These are phyloP conservation scores for Lethenteron reissneri DNA, from an alignment of 2,113 vertebrate genomes.

Conservation along the genomic window DNA sequence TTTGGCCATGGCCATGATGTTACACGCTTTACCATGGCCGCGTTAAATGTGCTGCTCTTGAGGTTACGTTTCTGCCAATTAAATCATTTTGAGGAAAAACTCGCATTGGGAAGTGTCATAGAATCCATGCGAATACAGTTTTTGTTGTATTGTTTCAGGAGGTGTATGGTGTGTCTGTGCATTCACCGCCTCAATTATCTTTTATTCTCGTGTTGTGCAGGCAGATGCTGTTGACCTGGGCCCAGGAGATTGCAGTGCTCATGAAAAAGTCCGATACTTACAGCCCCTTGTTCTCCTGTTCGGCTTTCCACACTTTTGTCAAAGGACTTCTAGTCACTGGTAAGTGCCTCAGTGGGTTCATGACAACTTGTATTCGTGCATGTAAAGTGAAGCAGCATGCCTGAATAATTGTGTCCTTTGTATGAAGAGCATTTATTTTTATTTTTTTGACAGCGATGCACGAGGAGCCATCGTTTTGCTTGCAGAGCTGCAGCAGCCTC, in stretches of 20 bases:
- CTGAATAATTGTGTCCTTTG: neutral
- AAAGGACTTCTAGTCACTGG: slow-evolving; percentile 76
- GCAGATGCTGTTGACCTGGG: slow-evolving; percentile 75
- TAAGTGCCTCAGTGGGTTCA: slow-evolving; percentile 20
- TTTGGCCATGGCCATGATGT: too few species aligned
- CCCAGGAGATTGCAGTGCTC: slow-evolving; percentile 63
- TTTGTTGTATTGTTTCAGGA: too few species aligned
- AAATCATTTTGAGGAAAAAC: too few species aligned
- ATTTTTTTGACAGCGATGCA: slow-evolving; percentile 14
- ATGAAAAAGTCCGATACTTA: slow-evolving; percentile 97
- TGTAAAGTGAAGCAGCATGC: neutral
- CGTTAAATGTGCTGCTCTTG: too few species aligned
- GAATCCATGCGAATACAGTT: neutral
- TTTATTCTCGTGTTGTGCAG: slow-evolving; percentile 21
- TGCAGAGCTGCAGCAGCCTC: slow-evolving; percentile 68
- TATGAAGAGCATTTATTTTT: neutral
- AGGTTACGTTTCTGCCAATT: too few species aligned
- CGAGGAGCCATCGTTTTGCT: slow-evolving; percentile 54
- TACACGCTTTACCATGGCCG: too few species aligned
- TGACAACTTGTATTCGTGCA: too few species aligned
- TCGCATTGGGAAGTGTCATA: slow-evolving; percentile 9
- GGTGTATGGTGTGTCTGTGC: too few species aligned
- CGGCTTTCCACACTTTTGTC: slow-evolving; percentile 81
- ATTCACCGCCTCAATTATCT: neutral
- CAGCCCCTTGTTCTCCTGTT: slow-evolving; percentile 60